Evolutionary conservation across 2,888 invertebrate species (phyloP).

Genomic region (Patella caerulea): DNA sequence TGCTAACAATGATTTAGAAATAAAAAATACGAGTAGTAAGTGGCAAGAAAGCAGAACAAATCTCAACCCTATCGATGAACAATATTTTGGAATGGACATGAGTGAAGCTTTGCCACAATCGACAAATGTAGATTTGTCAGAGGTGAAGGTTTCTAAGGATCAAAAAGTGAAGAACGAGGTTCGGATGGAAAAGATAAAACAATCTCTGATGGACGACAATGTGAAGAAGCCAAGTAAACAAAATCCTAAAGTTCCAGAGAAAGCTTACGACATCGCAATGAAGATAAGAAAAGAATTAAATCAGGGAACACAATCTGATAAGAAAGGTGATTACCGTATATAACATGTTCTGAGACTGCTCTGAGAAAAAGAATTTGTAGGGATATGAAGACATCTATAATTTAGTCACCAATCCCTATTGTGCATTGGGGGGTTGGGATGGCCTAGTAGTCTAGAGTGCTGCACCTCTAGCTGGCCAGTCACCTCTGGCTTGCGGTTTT

Average conservation of each 20-base stretch:
- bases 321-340: neutral
- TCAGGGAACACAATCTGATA: conserved; percentile 12
- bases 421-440: too few species aligned
- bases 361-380: too few species aligned
- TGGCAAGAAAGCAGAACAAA: neutral
- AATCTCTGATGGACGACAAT: neutral
- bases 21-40: neutral
- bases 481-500: too few species aligned
- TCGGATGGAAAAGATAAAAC: neutral
- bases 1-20: neutral
- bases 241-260: conserved; percentile 32
- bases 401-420: too few species aligned
- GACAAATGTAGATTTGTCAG: conserved; percentile 17
- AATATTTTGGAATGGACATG: conserved; percentile 26
- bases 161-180: conserved; percentile 27
- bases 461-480: too few species aligned
- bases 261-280: conserved; percentile 52
- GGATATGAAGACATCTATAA: too few species aligned
- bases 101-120: neutral
- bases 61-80: conserved; percentile 27
- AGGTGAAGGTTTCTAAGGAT: conserved; percentile 20
- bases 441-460: too few species aligned
- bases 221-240: conserved; percentile 4
- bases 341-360: too few species aligned
- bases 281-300: conserved; percentile 43